These are phyloP conservation scores for Cyanoramphus novaezelandiae DNA, from an alignment of 2,113 vertebrate species.

Conservation along the genomic window DNA sequence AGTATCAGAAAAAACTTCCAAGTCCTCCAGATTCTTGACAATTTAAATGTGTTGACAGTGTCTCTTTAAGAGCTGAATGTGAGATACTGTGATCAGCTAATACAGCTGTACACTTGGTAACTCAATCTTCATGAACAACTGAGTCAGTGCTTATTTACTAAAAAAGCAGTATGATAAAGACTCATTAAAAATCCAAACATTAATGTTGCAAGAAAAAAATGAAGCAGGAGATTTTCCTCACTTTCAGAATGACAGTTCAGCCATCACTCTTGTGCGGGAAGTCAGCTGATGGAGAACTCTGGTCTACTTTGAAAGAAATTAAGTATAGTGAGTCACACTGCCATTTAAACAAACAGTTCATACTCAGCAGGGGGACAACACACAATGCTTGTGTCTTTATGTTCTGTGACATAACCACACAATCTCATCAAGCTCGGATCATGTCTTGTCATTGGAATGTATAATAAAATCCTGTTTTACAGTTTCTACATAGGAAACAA, in stretches of 20 bases:
- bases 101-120: background rate
- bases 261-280: background rate
- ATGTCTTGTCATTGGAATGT: background rate
- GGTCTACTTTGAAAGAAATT: background rate
- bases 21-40: background rate
- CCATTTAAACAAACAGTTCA: background rate
- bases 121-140: background rate
- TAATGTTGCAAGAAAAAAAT: background rate
- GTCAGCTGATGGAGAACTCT: conserved; percentile 23
- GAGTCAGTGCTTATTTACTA: background rate
- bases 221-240: background rate
- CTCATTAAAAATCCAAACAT: background rate
- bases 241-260: background rate
- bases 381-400: background rate
- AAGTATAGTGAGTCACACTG: background rate
- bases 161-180: background rate
- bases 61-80: background rate
- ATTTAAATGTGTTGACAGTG: background rate
- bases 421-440: background rate
- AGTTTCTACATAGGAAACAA: background rate
- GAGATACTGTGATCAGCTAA: background rate
- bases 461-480: background rate
- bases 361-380: background rate
- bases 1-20: background rate
- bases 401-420: background rate